Conservation (phyloP, 2,797 vertebrate species). For the Sciaenops ocellatus region DNA sequence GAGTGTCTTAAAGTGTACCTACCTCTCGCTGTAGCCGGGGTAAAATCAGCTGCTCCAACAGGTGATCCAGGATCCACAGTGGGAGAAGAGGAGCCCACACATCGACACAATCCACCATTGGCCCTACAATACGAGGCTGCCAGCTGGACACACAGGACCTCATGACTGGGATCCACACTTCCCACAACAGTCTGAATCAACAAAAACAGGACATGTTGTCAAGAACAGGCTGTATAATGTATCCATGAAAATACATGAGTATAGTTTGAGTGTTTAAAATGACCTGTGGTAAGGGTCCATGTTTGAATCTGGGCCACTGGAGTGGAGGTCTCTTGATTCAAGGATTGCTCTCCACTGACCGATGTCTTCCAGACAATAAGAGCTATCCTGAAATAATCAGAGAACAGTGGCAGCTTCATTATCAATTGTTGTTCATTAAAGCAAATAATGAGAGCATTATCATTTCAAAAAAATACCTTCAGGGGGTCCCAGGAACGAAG, state of each 20-base stretch:
- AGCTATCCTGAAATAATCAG: conserved; percentile 87
- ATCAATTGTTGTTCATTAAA: not conserved
- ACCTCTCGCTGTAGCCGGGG: conserved; percentile 97
- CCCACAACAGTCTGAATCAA: conserved; percentile 92
- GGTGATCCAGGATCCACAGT: conserved; percentile 92
- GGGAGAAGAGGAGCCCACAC: conserved; percentile 94
- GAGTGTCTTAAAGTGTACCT: conserved; percentile 13
- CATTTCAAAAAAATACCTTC: conserved; percentile 82
- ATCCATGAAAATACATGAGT: not conserved
- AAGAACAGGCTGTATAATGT: not conserved
- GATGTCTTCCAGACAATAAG: conserved; percentile 91
- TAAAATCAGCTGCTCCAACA: conserved; percentile 96
- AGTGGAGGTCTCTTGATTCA: conserved; percentile 91
- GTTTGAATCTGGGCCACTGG: conserved; percentile 89
- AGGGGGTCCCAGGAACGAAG: conserved; percentile 95
- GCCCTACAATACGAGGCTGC: conserved; percentile 93
- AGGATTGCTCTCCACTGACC: conserved; percentile 95
- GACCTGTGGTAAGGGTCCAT: conserved; percentile 98
- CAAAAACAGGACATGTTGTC: conserved; percentile 16
- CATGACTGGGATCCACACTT: conserved; percentile 95
- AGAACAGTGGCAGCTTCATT: not conserved
- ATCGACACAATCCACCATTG: conserved; percentile 97
- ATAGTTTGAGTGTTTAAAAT: conserved; percentile 7
- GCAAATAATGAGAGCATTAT: not conserved
- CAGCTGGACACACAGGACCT: conserved; percentile 89